phyloP scores from a whole-genome alignment of 2,888 invertebrate species.

The Tiliacea aurago region DNA sequence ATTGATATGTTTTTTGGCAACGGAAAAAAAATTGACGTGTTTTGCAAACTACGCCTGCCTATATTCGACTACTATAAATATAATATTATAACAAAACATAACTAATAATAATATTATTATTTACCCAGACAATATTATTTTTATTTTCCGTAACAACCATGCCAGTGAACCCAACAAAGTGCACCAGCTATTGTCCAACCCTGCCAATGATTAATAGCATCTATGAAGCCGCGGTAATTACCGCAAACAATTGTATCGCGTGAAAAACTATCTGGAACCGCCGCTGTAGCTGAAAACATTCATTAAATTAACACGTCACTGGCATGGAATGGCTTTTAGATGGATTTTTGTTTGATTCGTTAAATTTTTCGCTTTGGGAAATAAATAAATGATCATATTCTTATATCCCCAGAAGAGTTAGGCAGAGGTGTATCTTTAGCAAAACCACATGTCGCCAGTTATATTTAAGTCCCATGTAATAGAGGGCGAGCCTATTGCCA shows the following conservation, averaged over 20 bases:
- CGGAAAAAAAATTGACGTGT: too few relatives aligned
- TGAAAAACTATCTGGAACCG: constrained; percentile 80
- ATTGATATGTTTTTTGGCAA: too few relatives aligned
- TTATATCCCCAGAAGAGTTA: too few relatives aligned
- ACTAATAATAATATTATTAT: not conserved
- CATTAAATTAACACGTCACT: constrained; percentile 76
- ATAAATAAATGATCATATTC: not conserved
- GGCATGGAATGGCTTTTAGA: constrained; percentile 68
- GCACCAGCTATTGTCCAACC: constrained; percentile 79
- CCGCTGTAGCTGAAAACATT: constrained; percentile 71
- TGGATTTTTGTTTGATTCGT: constrained; percentile 37
- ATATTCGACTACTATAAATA: not conserved
- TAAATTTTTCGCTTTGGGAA: not conserved
- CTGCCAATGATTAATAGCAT: constrained; percentile 88
- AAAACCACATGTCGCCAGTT: too few relatives aligned
- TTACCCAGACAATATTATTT: constrained; percentile 1
- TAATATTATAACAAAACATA: not conserved
- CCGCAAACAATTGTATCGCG: constrained; percentile 74
- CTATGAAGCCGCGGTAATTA: constrained; percentile 84
- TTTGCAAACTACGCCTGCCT: not conserved
- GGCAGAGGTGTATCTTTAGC: too few relatives aligned
- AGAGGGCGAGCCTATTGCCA: too few relatives aligned
- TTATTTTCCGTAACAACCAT: constrained; percentile 25
- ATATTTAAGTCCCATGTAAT: too few relatives aligned
- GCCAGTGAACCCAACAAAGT: constrained; percentile 57